Evolutionary conservation across 1,140 invertebrate species (phyloP).

Genomic region (Schmidtea mediterranea): DNA sequence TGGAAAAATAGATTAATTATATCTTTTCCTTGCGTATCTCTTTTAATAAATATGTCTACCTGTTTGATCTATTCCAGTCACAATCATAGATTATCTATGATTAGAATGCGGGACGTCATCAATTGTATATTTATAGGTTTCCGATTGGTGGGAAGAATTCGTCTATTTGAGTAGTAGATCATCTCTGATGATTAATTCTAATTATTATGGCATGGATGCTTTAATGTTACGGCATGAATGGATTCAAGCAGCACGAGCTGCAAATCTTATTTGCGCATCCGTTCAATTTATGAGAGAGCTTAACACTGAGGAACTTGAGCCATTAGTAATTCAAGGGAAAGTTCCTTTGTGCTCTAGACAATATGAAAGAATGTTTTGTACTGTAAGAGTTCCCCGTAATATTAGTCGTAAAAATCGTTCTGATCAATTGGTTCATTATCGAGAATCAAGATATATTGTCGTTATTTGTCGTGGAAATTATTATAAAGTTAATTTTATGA

Average conservation of each 20-base stretch:
- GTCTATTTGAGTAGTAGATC: constrained; percentile 73
- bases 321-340: constrained; percentile 57
- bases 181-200: constrained; percentile 86
- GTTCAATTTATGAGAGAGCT: constrained; percentile 58
- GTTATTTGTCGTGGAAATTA: constrained; percentile 78
- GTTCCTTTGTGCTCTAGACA: constrained; percentile 90
- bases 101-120: too few relatives aligned
- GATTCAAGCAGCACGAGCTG: constrained; percentile 58
- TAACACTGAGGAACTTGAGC: constrained; percentile 69
- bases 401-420: constrained; percentile 29
- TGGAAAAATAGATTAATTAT: too few relatives aligned
- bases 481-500: constrained; percentile 68
- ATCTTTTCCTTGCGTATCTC: too few relatives aligned
- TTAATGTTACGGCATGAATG: background rate
- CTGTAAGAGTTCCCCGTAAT: constrained; percentile 67
- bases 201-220: constrained; percentile 68
- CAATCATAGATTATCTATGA: too few relatives aligned
- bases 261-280: constrained; percentile 52
- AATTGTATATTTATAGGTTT: constrained; percentile 43
- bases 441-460: constrained; percentile 67
- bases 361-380: constrained; percentile 87
- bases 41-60: too few relatives aligned
- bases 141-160: constrained; percentile 99
- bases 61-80: too few relatives aligned
- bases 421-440: constrained; percentile 36